These are phyloP conservation scores for Pristionchus fissidentatus DNA, from an alignment of 2,888 invertebrate species.

Conservation along the genomic window DNA sequence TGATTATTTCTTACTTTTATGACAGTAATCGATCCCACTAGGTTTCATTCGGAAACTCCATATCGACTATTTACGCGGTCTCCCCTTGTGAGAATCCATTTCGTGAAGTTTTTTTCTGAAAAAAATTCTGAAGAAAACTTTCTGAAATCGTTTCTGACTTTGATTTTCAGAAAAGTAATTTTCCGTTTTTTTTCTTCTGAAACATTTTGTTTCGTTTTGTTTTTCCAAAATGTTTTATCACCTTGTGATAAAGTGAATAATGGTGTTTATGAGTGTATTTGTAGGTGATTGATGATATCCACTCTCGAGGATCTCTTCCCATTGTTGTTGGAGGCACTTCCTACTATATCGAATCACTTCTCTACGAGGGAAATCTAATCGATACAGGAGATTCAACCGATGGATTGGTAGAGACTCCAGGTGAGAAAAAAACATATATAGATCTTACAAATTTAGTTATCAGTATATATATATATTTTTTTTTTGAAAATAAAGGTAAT, in stretches of 20 bases:
- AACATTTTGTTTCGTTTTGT: too few relatives aligned
- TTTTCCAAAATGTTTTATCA: too few relatives aligned
- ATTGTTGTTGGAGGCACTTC: conserved; percentile 97
- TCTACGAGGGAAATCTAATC: conserved; percentile 79
- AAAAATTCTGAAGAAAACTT: too few relatives aligned
- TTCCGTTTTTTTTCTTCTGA: background rate
- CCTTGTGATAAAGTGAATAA: background rate
- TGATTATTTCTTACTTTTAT: too few relatives aligned
- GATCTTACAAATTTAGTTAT: background rate
- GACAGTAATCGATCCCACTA: too few relatives aligned
- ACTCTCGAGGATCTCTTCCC: conserved; percentile 83
- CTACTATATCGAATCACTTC: conserved; percentile 95
- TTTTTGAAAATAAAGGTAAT: background rate
- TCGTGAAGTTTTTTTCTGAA: too few relatives aligned
- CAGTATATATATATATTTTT: background rate
- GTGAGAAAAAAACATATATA: background rate
- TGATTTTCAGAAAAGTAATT: background rate
- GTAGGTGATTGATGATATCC: conserved; percentile 26
- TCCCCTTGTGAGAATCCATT: too few relatives aligned
- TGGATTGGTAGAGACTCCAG: conserved; percentile 19
- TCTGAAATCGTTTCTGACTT: too few relatives aligned
- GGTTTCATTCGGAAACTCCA: too few relatives aligned
- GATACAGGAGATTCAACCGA: conserved; percentile 75
- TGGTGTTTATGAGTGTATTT: background rate
- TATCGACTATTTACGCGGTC: too few relatives aligned